Conservation (phyloP, 1,140 invertebrate genomes). For the Ooceraea biroi region DNA sequence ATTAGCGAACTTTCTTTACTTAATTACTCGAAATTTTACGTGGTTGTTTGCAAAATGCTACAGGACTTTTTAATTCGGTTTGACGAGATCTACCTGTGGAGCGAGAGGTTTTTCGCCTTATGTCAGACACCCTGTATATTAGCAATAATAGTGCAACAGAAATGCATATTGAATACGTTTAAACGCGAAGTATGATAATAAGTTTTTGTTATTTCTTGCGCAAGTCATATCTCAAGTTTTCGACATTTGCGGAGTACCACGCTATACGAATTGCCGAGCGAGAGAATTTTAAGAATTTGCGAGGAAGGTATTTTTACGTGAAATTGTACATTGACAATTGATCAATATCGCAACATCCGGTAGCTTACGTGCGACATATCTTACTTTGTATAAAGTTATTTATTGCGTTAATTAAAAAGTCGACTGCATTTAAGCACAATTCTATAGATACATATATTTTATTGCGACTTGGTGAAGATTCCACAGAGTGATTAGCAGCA, state of each 20-base stretch:
- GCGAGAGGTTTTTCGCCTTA: too few relatives aligned
- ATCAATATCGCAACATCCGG: not conserved
- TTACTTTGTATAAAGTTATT: conserved; percentile 57
- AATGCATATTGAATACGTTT: not conserved
- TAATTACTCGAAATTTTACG: too few relatives aligned
- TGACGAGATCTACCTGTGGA: too few relatives aligned
- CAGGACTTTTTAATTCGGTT: too few relatives aligned
- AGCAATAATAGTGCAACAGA: not conserved
- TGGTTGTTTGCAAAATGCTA: too few relatives aligned
- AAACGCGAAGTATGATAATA: conserved; percentile 1
- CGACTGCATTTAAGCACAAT: not conserved
- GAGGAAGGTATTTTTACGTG: not conserved
- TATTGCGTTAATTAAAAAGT: conserved; percentile 30
- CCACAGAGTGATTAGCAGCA: not conserved
- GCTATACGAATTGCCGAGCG: too few relatives aligned
- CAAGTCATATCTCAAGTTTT: not conserved
- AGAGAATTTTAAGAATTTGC: too few relatives aligned
- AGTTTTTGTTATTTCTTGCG: not conserved
- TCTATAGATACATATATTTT: too few relatives aligned
- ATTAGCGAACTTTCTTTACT: too few relatives aligned
- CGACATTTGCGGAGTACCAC: too few relatives aligned
- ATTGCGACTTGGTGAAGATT: conserved; percentile 29
- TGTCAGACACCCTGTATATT: too few relatives aligned
- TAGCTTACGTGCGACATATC: not conserved
- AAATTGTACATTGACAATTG: too few relatives aligned